phyloP scores from a whole-genome alignment of 2,797 vertebrate species.

The Neosilurus mollespiculum region DNA sequence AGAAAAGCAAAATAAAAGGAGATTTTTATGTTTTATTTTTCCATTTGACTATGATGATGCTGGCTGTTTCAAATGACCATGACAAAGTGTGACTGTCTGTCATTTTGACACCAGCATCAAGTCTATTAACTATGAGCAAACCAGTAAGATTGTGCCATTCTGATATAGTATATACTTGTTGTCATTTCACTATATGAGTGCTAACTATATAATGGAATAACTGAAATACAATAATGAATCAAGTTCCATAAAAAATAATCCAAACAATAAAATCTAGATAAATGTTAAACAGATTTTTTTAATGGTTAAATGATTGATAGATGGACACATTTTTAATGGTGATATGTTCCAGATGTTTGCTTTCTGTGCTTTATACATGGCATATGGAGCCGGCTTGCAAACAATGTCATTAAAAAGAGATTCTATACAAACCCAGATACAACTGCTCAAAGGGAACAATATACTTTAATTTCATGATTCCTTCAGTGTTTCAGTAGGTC shows the following conservation, averaged over 20 bases:
- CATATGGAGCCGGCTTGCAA: background rate
- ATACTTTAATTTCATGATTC: background rate
- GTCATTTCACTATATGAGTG: background rate
- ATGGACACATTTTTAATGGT: background rate
- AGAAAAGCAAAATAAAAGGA: too few relatives aligned
- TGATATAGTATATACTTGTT: background rate
- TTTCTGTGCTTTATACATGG: background rate
- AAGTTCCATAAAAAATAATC: background rate
- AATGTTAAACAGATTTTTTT: background rate
- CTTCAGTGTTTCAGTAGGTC: conserved; percentile 2
- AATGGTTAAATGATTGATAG: conserved; percentile 7
- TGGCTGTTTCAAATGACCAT: too few relatives aligned
- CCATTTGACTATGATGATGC: too few relatives aligned
- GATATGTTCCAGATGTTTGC: background rate
- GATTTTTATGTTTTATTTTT: too few relatives aligned
- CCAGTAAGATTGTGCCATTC: too few relatives aligned
- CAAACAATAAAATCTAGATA: background rate
- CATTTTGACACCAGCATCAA: too few relatives aligned
- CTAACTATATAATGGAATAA: background rate
- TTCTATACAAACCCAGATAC: background rate
- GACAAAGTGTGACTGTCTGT: too few relatives aligned
- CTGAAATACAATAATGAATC: background rate
- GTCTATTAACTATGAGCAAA: too few relatives aligned
- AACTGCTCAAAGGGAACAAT: background rate
- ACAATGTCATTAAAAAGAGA: background rate